These are phyloP conservation scores for Hypselothyrea guttata DNA, from an alignment of 2,888 invertebrate species.

Conservation along the genomic window DNA sequence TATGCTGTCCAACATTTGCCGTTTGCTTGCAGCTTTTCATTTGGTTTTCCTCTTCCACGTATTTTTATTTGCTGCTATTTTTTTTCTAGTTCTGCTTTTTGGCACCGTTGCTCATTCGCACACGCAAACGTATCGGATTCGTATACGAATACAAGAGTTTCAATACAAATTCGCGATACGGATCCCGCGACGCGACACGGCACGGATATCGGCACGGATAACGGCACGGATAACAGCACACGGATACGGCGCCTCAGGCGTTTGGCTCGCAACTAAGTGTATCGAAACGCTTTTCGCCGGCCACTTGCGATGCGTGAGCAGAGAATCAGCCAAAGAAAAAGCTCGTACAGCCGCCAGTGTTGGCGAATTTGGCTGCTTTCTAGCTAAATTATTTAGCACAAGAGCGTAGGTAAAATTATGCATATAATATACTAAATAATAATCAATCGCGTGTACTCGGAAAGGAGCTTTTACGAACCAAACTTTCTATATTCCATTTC, in stretches of 20 bases:
- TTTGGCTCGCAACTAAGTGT: conserved; percentile 57
- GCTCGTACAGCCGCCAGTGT: conserved; percentile 36
- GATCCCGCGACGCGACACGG: conserved; percentile 48
- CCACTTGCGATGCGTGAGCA: conserved; percentile 53
- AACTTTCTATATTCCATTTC: too few species aligned
- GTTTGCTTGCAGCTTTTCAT: conserved; percentile 18
- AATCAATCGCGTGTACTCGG: too few species aligned
- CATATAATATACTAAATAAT: too few species aligned
- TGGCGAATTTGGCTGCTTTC: not conserved
- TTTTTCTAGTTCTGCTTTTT: conserved; percentile 28
- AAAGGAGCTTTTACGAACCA: too few species aligned
- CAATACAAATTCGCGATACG: conserved; percentile 49
- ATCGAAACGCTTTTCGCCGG: conserved; percentile 15
- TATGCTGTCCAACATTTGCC: conserved; percentile 27
- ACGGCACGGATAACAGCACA: conserved; percentile 31
- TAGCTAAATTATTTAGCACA: not conserved
- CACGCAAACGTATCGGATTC: conserved; percentile 56
- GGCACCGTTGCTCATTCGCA: conserved; percentile 49
- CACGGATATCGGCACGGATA: conserved; percentile 16
- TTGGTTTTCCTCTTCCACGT: conserved; percentile 23
- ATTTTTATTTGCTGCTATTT: conserved; percentile 38
- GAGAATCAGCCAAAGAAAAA: conserved; percentile 31
- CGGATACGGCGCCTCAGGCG: conserved; percentile 51
- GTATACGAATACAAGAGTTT: conserved; percentile 38
- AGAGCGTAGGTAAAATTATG: too few species aligned